Conservation (phyloP, 2,888 invertebrate species). For the Drosophila aldrichi region DNA sequence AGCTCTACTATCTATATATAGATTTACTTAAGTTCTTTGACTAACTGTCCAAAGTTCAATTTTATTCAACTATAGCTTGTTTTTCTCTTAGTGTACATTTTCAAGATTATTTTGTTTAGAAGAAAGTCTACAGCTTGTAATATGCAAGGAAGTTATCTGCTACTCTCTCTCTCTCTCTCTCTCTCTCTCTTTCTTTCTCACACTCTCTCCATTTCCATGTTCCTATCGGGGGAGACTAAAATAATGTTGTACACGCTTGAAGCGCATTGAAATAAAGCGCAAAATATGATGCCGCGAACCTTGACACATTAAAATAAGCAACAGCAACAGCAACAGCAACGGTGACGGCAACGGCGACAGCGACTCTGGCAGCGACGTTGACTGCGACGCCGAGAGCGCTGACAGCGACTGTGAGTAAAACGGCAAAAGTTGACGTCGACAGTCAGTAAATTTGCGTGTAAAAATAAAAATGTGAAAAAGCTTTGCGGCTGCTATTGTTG, state of each 20-base stretch:
- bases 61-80: not conserved
- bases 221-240: conserved; percentile 33
- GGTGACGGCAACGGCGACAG: conserved; percentile 28
- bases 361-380: conserved; percentile 3
- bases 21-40: too few relatives aligned
- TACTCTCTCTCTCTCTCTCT: not conserved
- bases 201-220: not conserved
- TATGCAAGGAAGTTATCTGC: not conserved
- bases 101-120: not conserved
- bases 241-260: conserved; percentile 54
- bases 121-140: conserved; percentile 13
- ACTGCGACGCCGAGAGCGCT: conserved; percentile 32
- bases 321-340: conserved; percentile 54
- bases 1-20: too few relatives aligned
- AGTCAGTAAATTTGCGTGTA: conserved; percentile 65
- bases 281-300: conserved; percentile 83
- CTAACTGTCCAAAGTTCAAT: not conserved
- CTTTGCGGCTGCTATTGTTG: conserved; percentile 38
- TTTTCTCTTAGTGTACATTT: conserved; percentile 2
- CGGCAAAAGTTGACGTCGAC: conserved; percentile 50
- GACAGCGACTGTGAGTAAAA: conserved; percentile 56
- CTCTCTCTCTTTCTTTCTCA: not conserved
- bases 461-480: conserved; percentile 77
- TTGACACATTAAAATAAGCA: conserved; percentile 82
- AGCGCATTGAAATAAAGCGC: conserved; percentile 72